Evolutionary conservation across 2,113 vertebrate species (phyloP).

Genomic region (Rutilus rutilus): DNA sequence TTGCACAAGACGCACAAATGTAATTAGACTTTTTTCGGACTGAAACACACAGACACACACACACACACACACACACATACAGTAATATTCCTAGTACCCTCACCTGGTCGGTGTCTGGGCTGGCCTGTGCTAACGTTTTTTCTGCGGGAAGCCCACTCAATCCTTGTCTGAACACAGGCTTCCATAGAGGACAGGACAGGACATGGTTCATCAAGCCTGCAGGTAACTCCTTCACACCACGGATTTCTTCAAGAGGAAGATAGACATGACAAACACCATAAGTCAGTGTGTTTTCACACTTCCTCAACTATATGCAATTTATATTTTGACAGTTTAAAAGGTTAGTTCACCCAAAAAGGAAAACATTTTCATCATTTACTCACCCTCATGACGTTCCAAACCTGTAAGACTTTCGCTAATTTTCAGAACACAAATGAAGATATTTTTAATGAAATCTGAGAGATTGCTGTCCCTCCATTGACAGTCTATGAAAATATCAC

Average conservation of each 20-base stretch:
- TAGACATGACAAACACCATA: background rate
- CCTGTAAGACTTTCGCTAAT: no score
- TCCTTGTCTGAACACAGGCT: constrained; percentile 90
- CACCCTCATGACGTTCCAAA: no score
- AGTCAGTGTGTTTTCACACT: background rate
- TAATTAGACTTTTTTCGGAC: background rate
- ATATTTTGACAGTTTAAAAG: background rate
- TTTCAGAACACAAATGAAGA: no score
- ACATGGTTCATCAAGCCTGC: constrained; percentile 83
- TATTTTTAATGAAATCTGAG: no score
- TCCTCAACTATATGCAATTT: background rate
- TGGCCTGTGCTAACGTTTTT: background rate
- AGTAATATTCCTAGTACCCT: background rate
- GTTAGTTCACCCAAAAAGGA: no score
- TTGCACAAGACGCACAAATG: background rate
- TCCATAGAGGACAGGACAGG: constrained; percentile 91
- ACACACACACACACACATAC: background rate
- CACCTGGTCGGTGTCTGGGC: constrained; percentile 59
- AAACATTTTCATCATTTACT: no score
- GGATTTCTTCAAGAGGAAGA: constrained; percentile 74
- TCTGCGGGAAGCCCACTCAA: constrained; percentile 70
- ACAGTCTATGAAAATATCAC: no score
- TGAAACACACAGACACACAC: background rate
- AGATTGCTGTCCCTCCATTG: no score
- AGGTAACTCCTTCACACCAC: constrained; percentile 80